These are phyloP conservation scores for Mormoops blainvillei DNA, from an alignment of 2,113 vertebrate genomes.

Conservation along the genomic window DNA sequence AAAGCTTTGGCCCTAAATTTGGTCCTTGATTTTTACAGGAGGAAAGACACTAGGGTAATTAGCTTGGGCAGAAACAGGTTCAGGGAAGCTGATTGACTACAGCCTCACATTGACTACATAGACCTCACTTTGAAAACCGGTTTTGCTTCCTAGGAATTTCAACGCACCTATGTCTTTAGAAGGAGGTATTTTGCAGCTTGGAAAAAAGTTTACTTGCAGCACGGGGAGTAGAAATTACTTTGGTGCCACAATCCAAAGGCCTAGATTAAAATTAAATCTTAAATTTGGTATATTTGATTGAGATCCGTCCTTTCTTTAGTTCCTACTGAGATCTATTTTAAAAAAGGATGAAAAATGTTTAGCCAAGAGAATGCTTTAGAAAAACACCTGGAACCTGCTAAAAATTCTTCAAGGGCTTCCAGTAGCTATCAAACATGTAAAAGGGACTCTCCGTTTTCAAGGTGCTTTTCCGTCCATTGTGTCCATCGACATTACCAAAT, in stretches of 20 bases:
- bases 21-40: conserved; percentile 6
- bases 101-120: background rate
- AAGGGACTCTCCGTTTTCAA: background rate
- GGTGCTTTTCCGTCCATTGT: background rate
- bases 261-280: background rate
- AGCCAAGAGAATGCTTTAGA: background rate
- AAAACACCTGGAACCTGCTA: background rate
- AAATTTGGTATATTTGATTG: background rate
- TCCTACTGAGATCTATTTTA: background rate
- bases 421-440: rapidly evolving
- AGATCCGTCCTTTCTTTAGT: background rate
- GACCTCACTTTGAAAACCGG: background rate
- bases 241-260: background rate
- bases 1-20: background rate
- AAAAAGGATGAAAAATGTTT: background rate
- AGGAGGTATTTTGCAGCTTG: background rate
- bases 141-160: background rate
- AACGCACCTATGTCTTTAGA: background rate
- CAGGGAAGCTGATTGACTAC: rapidly evolving
- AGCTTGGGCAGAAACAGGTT: no score
- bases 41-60: background rate
- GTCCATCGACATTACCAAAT: background rate
- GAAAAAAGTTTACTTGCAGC: background rate
- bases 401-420: background rate
- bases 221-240: background rate